Percentiles rank a stretch among this genome's conserved stretches.
Conservation (phyloP, 2,113 vertebrate species). For the Dendrocopos noguchii region DNA sequence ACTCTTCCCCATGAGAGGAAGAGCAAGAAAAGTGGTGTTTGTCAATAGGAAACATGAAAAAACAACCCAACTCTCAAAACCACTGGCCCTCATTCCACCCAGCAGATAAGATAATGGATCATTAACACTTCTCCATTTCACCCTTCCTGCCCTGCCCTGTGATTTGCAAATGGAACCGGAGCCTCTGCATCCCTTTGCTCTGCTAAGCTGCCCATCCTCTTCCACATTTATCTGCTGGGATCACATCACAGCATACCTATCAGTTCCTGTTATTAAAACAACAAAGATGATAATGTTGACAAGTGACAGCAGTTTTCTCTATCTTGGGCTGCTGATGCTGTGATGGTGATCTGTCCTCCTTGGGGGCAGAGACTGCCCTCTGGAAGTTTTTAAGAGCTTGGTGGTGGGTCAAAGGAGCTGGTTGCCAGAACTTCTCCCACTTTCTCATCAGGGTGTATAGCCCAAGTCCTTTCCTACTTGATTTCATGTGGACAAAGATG, state of each 20-base stretch:
- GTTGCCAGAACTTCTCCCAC: background rate
- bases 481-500: background rate
- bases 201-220: background rate
- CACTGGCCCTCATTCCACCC: background rate
- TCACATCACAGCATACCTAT: background rate
- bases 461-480: background rate
- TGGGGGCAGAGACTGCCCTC: rapidly evolving
- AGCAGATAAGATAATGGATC: conserved; percentile 29
- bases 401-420: background rate
- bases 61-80: background rate
- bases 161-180: background rate
- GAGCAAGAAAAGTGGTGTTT: background rate
- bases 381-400: background rate
- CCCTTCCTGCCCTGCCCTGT: conserved; percentile 61
- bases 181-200: background rate
- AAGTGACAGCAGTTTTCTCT: background rate
- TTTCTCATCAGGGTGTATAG: background rate
- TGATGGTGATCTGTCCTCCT: rapidly evolving
- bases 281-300: background rate
- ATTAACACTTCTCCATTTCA: background rate
- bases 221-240: background rate
- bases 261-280: background rate
- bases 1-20: background rate
- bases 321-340: background rate
- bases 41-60: background rate